Evolutionary conservation across 2,113 vertebrate genomes (phyloP).

Genomic region (Notiomystis cincta): DNA sequence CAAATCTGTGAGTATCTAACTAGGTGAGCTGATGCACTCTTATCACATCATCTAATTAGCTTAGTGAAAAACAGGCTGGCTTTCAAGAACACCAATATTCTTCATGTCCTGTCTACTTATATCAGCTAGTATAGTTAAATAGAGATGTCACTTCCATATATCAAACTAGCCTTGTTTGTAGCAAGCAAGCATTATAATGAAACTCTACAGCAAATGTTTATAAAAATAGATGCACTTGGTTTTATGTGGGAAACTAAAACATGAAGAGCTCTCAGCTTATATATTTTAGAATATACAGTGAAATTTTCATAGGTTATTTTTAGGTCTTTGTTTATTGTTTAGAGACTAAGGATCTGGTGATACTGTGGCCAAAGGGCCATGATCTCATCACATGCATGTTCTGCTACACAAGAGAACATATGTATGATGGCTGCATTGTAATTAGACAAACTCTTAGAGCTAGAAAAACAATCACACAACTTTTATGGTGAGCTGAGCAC

Average conservation of each 20-base stretch:
- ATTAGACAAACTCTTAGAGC: neutral
- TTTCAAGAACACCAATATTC: neutral
- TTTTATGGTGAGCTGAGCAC: neutral
- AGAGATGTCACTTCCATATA: neutral
- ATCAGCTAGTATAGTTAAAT: neutral
- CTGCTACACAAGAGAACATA: fast-evolving
- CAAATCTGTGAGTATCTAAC: neutral
- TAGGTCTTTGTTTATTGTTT: neutral
- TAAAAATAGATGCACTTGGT: neutral
- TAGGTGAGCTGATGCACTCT: neutral
- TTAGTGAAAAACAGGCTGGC: neutral
- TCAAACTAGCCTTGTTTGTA: neutral
- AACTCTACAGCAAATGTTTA: neutral
- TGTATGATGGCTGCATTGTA: neutral
- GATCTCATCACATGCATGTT: neutral
- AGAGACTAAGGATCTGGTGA: neutral
- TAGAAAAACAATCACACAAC: neutral
- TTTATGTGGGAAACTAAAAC: neutral
- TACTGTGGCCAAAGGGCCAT: neutral
- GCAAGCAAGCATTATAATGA: neutral
- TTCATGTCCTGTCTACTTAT: neutral
- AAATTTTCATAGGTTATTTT: neutral
- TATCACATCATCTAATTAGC: neutral
- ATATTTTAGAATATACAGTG: neutral
- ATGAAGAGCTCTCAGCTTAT: neutral